Percentiles rank a stretch among this genome's conserved stretches.
These are phyloP conservation scores for Vulpes ferrilata DNA, from an alignment of 2,113 vertebrate species.

Conservation along the genomic window DNA sequence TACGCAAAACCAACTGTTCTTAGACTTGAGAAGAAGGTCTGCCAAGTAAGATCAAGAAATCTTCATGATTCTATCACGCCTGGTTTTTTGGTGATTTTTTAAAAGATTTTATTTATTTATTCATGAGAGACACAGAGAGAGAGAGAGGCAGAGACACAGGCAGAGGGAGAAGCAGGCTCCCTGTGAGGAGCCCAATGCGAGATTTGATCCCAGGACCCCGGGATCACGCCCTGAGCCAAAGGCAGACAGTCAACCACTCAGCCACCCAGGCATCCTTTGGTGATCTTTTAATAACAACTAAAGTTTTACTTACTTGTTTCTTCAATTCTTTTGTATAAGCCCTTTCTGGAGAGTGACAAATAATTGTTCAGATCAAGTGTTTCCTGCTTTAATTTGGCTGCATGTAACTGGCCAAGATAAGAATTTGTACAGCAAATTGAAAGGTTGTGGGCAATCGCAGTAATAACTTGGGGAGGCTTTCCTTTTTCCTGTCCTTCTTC, in stretches of 20 bases:
- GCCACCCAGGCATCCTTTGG: background rate
- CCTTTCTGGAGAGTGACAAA: constrained; percentile 2
- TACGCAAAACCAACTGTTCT: background rate
- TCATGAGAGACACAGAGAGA: too few species aligned
- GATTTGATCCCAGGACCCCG: too few species aligned
- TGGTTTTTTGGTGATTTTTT: constrained; percentile 29
- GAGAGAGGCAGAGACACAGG: too few species aligned
- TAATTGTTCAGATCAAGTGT: constrained; percentile 47
- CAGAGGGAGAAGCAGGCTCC: too few species aligned
- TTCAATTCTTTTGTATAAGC: constrained; percentile 9
- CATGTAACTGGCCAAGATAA: constrained; percentile 70
- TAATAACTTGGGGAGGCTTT: constrained; percentile 74
- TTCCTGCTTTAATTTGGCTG: constrained; percentile 44
- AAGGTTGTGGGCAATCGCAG: constrained; percentile 70
- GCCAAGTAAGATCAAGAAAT: background rate
- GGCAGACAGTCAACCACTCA: too few species aligned
- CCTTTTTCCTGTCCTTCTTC: constrained; percentile 72
- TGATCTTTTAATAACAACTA: background rate
- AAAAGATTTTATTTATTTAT: too few species aligned
- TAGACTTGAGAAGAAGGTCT: background rate
- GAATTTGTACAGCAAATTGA: constrained; percentile 63
- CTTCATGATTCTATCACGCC: background rate
- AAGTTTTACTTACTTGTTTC: constrained; percentile 1
- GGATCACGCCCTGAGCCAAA: too few species aligned
- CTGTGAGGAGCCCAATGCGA: too few species aligned